phyloP scores from a whole-genome alignment of 2,797 vertebrate genomes.

The Tapirus indicus region DNA sequence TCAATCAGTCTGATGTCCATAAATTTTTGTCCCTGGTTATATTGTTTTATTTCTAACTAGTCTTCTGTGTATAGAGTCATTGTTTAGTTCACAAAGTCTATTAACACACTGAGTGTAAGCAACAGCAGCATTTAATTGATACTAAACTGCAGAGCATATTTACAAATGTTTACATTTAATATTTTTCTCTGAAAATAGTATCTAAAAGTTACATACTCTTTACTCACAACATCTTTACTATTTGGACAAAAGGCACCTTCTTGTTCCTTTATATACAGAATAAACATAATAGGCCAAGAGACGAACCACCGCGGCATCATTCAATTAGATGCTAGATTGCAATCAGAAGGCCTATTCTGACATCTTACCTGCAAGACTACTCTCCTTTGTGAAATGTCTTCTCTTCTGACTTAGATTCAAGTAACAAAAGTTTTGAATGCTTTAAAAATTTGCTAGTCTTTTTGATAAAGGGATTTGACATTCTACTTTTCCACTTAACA shows the following conservation, averaged over 20 bases:
- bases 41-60: background rate
- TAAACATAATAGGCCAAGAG: background rate
- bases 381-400: conserved; percentile 4
- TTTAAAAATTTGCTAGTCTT: conserved; percentile 13
- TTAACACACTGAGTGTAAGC: background rate
- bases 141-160: background rate
- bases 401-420: background rate
- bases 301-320: background rate
- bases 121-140: background rate
- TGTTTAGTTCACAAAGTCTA: background rate
- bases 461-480: conserved; percentile 52
- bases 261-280: background rate
- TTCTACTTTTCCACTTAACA: conserved; percentile 47
- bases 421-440: conserved; percentile 15
- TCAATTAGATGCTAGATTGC: background rate
- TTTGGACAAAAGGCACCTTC: background rate
- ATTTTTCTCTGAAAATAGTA: background rate
- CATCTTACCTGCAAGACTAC: background rate
- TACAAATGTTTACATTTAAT: background rate
- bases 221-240: background rate
- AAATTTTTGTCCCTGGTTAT: background rate
- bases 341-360: background rate
- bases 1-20: background rate
- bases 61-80: background rate
- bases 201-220: background rate